phyloP scores from a whole-genome alignment of 2,888 invertebrate genomes.

The Blastobasis adustella region DNA sequence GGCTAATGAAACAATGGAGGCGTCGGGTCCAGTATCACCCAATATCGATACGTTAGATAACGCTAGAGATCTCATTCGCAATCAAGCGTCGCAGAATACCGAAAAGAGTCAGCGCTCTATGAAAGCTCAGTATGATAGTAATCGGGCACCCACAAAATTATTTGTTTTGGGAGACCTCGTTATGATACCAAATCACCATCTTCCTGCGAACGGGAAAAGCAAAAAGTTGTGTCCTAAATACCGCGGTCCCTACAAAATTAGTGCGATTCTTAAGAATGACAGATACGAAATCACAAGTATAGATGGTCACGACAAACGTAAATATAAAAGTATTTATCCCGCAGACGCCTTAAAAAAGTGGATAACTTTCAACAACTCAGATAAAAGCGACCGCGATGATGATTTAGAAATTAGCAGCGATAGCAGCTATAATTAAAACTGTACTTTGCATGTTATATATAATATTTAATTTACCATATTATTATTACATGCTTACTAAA shows the following conservation, averaged over 20 bases:
- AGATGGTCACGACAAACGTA: not conserved
- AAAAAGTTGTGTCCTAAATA: slow-evolving; percentile 4
- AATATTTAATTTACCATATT: not conserved
- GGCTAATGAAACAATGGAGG: too few relatives aligned
- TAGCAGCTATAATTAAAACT: not conserved
- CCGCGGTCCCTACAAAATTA: not conserved
- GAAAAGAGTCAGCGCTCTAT: not conserved
- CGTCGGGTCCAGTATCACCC: too few relatives aligned
- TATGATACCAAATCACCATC: slow-evolving; percentile 9
- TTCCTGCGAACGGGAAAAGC: slow-evolving; percentile 5
- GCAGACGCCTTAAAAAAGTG: not conserved
- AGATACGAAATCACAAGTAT: not conserved
- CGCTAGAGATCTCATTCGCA: not conserved
- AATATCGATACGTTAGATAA: not conserved
- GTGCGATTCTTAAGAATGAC: not conserved
- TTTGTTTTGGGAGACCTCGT: not conserved
- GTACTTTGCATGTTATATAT: not conserved
- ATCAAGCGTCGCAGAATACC: not conserved
- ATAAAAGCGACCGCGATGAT: not conserved
- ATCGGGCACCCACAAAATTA: not conserved
- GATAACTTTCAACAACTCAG: not conserved
- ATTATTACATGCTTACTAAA: not conserved
- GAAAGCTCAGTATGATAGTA: not conserved
- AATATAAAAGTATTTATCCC: not conserved
- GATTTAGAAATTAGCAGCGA: not conserved